Evolutionary conservation across 2,113 vertebrate genomes (phyloP).

Genomic region (Gobio gobio): DNA sequence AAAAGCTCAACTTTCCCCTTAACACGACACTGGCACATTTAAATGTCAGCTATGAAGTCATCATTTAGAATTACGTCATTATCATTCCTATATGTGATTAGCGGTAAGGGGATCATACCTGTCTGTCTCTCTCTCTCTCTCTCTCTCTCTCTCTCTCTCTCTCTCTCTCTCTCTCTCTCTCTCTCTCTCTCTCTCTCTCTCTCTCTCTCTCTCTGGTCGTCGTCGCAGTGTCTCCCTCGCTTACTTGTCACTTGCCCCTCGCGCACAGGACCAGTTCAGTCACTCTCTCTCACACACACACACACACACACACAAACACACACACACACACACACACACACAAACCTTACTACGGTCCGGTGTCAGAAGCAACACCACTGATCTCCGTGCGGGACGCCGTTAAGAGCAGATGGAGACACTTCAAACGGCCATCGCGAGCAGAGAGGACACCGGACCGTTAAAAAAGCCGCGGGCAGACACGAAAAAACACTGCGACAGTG

Average conservation of each 20-base stretch:
- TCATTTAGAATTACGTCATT: conserved; percentile 15
- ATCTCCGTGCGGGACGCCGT: conserved; percentile 47
- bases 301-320: not conserved
- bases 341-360: conserved; percentile 35
- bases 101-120: conserved; percentile 10
- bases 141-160: not conserved
- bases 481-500: conserved; percentile 50
- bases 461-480: conserved; percentile 68
- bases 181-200: not conserved
- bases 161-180: not conserved
- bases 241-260: conserved; percentile 17
- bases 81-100: conserved; percentile 6
- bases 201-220: not conserved
- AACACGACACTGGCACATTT: not conserved
- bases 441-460: conserved; percentile 70
- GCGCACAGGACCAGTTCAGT: not conserved
- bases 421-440: conserved; percentile 72
- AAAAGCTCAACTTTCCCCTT: not conserved
- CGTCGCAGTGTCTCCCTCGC: conserved; percentile 15
- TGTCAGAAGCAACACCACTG: conserved; percentile 49
- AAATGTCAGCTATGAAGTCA: not conserved
- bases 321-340: not conserved
- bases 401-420: conserved; percentile 78
- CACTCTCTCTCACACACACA: not conserved
- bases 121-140: not conserved